Base-by-base conservation (phyloP, 2,888 invertebrate genomes). In the Muschampia plurimacula region DNA sequence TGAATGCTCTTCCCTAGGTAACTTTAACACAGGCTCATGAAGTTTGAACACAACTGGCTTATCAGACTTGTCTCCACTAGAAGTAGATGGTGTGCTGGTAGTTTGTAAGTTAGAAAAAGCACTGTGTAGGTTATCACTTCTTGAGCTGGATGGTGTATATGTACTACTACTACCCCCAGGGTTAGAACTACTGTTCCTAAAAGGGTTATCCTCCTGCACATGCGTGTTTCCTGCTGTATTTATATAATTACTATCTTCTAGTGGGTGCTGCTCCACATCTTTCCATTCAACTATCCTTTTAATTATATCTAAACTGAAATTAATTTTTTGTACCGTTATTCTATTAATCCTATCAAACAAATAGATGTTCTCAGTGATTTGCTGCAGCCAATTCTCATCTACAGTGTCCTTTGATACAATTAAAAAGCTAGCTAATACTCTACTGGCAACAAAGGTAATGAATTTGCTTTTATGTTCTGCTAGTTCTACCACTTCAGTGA, bases 231-330 rank as follows among this genome's bases (percentile, higher is more conserved):
- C 90, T 32, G 83, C 84, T 80, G 91, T 86, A 77, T 91, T 91
- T 62, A 89, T 86, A 76, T 91, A 90, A 78, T 89, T 95, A 76
- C 95, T 95, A 74, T 97, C 97, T 83, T 98, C 97, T 55, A 97
- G 86, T 0, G 97, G 97, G 92, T 98, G 98, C 80, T 96, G 95
- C 84, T 97, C 96, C 41, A 96, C 92, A 88, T 98, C 98, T 83
- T 97, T 98, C 97, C 98, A 98, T 84, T 98, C 98, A 0, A 98
- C 97, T 81, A 98, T 97, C 79, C 97, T 96, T 84, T 97, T 97
- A 67, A 98, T 97, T 63, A 98, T 96, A 85, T 98, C 98, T 80
- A 98, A 91, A 77, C 97, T 97, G 87, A 98, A 98, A 81, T 97
- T 96, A 86, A 98, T 97, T 87, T 97, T 97, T 83, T 96, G 96